A percentile compares a stretch with the other conserved stretches of the same genome.
phyloP scores from a whole-genome alignment of 37 sponge, comb jelly and placozoan species.

The Corticium candelabrum region DNA sequence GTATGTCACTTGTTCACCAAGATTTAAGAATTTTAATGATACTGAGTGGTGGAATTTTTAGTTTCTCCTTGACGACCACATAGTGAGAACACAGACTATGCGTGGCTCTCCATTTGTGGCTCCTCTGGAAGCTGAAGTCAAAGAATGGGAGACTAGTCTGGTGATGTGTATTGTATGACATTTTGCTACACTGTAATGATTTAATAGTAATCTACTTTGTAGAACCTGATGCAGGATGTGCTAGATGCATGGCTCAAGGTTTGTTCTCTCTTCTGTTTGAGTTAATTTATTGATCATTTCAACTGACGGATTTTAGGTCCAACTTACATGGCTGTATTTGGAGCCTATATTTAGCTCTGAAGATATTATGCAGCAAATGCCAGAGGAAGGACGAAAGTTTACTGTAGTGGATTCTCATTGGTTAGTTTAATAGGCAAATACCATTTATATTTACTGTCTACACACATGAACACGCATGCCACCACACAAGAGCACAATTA shows the following conservation, averaged over 20 bases:
- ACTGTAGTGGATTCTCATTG: constrained; percentile 88
- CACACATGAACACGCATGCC: neutral
- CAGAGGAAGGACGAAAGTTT: constrained; percentile 93
- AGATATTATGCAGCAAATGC: constrained; percentile 97
- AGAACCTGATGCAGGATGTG: constrained; percentile 87
- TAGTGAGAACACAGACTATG: constrained; percentile 99
- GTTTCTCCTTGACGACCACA: constrained; percentile 95
- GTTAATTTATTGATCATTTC: too few species aligned
- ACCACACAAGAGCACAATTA: too few species aligned
- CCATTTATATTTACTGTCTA: neutral
- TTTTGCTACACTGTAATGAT: too few species aligned
- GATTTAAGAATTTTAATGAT: too few species aligned
- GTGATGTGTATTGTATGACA: too few species aligned
- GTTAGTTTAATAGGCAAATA: constrained; percentile 71
- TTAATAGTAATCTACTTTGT: too few species aligned
- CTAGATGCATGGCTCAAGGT: constrained; percentile 99
- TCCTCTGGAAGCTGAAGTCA: constrained; percentile 89
- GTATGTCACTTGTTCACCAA: too few species aligned
- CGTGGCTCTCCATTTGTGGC: constrained; percentile 97
- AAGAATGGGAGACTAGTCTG: constrained; percentile 87
- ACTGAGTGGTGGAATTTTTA: too few species aligned
- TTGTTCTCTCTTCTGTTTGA: neutral
- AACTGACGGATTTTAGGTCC: constrained; percentile 84
- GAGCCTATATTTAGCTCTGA: constrained; percentile 99
- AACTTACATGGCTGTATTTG: constrained; percentile 94